Percentiles rank a stretch among this genome's conserved stretches.
These are phyloP conservation scores for Cossypha caffra DNA, from an alignment of 2,797 vertebrate genomes.

Conservation along the genomic window DNA sequence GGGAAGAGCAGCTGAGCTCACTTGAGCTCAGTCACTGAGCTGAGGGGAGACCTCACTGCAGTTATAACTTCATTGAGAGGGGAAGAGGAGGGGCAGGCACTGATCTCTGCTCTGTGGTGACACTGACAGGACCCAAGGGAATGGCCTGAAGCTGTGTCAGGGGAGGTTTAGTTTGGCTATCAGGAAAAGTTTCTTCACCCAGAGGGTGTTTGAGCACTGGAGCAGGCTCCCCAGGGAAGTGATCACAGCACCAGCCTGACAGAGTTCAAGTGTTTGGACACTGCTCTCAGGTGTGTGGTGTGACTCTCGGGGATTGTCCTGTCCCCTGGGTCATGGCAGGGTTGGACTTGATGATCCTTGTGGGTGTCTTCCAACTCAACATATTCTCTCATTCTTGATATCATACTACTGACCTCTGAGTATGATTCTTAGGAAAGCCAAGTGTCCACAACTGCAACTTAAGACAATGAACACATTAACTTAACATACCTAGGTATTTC, in stretches of 20 bases:
- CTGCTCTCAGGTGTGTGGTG: rapidly evolving
- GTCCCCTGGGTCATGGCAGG: no score
- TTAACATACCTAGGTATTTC: background rate
- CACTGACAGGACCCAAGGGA: rapidly evolving
- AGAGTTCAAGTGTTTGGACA: background rate
- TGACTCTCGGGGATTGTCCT: background rate
- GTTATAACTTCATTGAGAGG: background rate
- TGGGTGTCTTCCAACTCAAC: background rate
- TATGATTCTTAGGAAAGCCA: background rate
- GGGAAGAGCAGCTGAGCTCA: background rate
- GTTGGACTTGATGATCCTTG: background rate
- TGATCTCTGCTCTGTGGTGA: background rate
- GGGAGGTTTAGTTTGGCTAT: rapidly evolving
- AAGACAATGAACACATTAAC: background rate
- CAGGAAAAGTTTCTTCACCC: background rate
- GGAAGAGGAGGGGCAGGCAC: background rate
- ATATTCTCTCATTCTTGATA: background rate
- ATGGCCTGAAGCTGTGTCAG: background rate
- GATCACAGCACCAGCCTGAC: background rate
- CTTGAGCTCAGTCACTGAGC: no score
- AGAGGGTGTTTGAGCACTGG: rapidly evolving
- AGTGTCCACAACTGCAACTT: background rate
- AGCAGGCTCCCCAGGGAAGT: background rate
- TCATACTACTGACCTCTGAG: background rate
- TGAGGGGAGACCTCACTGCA: rapidly evolving